A percentile compares a stretch with the other conserved stretches of the same genome.
Conservation (phyloP, 2,113 vertebrate species). For the Excalfactoria chinensis region DNA sequence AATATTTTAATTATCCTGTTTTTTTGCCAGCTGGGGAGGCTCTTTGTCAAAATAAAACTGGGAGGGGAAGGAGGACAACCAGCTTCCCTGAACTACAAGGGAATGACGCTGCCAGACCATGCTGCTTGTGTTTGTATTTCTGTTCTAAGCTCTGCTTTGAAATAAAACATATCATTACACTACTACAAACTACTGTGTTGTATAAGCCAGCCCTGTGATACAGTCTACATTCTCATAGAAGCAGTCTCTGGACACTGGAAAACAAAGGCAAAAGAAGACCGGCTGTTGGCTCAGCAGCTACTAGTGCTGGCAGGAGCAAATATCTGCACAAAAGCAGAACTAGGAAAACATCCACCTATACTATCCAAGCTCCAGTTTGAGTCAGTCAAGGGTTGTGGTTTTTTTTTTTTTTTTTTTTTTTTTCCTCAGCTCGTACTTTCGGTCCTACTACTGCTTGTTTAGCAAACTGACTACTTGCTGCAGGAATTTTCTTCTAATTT, state of each 20-base stretch:
- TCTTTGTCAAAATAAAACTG: neutral
- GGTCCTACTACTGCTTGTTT: neutral
- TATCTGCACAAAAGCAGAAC: neutral
- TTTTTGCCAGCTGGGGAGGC: slow-evolving; percentile 4
- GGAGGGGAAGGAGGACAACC: slow-evolving; percentile 2
- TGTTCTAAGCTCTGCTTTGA: slow-evolving; percentile 32
- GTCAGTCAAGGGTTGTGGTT: neutral
- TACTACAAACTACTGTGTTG: neutral
- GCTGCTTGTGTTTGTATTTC: neutral
- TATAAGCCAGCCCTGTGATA: neutral
- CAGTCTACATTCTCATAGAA: neutral
- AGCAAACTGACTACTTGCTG: neutral
- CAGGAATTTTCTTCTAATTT: slow-evolving; percentile 39
- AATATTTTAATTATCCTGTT: neutral
- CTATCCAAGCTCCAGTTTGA: neutral
- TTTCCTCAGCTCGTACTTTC: neutral
- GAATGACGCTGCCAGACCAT: neutral
- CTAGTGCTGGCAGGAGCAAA: slow-evolving; percentile 15
- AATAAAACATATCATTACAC: slow-evolving; percentile 17
- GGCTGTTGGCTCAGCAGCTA: neutral
- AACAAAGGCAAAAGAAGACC: neutral
- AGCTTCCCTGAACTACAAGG: neutral
- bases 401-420: neutral
- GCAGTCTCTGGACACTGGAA: neutral
- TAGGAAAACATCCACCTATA: slow-evolving; percentile 1